Evolutionary conservation across 2,888 invertebrate genomes (phyloP).

Genomic region (Sylvicola cinctus): DNA sequence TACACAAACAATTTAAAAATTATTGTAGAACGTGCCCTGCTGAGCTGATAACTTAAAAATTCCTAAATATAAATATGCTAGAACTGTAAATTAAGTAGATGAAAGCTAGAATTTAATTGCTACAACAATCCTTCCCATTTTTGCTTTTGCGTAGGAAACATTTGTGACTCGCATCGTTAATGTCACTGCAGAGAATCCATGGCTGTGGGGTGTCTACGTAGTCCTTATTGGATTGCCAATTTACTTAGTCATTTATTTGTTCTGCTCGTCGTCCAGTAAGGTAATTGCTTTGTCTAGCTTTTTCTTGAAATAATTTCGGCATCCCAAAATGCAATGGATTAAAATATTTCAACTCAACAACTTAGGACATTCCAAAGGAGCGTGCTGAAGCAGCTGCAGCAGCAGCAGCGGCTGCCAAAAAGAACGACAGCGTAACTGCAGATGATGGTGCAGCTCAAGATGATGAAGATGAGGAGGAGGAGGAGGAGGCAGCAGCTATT

Average conservation of each 20-base stretch:
- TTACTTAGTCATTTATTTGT: slow-evolving; percentile 58
- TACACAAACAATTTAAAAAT: slow-evolving; percentile 16
- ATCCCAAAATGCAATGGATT: too few relatives aligned
- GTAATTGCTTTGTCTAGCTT: slow-evolving; percentile 22
- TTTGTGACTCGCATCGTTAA: slow-evolving; percentile 52
- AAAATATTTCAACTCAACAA: too few relatives aligned
- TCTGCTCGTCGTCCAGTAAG: slow-evolving; percentile 39
- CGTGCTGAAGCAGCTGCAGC: neutral
- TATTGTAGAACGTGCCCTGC: neutral
- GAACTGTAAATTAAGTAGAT: neutral
- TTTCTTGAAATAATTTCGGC: slow-evolving; percentile 1
- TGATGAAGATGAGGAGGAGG: slow-evolving; percentile 7
- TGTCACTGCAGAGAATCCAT: slow-evolving; percentile 68
- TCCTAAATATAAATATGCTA: neutral
- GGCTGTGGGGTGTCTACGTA: slow-evolving; percentile 76
- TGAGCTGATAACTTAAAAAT: neutral
- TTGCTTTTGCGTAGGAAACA: slow-evolving; percentile 39
- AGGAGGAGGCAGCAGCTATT: slow-evolving; percentile 6
- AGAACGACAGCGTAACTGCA: slow-evolving; percentile 2
- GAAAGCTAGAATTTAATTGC: neutral
- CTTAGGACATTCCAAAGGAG: too few relatives aligned
- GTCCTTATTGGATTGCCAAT: slow-evolving; percentile 58
- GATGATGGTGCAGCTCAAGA: slow-evolving; percentile 8
- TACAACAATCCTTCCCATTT: neutral
- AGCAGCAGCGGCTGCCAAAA: neutral